Conservation (phyloP, 2,113 vertebrate genomes). For the Carassius carassius region DNA sequence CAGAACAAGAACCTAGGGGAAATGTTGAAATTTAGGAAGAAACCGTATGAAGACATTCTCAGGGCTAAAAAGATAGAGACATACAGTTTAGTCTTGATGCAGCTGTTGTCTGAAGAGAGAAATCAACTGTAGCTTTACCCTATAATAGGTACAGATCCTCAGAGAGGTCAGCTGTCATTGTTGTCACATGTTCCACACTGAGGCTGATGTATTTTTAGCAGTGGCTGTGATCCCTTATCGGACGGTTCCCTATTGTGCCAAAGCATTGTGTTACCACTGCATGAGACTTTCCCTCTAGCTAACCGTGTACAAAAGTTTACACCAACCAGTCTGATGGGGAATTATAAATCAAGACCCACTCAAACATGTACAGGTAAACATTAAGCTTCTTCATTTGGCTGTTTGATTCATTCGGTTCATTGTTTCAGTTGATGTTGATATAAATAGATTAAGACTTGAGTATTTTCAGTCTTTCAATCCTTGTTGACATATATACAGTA, state of each 20-base stretch:
- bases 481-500: neutral
- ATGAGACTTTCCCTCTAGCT: constrained; percentile 68
- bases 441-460: neutral
- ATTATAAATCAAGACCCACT: constrained; percentile 96
- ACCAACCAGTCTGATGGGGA: constrained; percentile 82
- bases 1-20: constrained; percentile 81
- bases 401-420: neutral
- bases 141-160: constrained; percentile 23
- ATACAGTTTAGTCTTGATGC: neutral
- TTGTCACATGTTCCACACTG: constrained; percentile 83
- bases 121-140: neutral
- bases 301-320: constrained; percentile 52
- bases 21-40: constrained; percentile 84
- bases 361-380: constrained; percentile 94
- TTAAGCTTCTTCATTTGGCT: neutral
- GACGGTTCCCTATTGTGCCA: constrained; percentile 72
- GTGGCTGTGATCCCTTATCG: constrained; percentile 79
- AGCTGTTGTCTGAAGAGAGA: constrained; percentile 15
- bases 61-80: constrained; percentile 44
- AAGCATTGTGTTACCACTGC: constrained; percentile 72
- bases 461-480: neutral
- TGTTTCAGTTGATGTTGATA: neutral
- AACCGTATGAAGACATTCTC: constrained; percentile 78
- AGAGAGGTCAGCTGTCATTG: constrained; percentile 72
- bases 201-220: constrained; percentile 89